A percentile compares a stretch with the other conserved stretches of the same genome.
Conservation (phyloP, 1,140 invertebrate genomes). For the Mamestra configurata region DNA sequence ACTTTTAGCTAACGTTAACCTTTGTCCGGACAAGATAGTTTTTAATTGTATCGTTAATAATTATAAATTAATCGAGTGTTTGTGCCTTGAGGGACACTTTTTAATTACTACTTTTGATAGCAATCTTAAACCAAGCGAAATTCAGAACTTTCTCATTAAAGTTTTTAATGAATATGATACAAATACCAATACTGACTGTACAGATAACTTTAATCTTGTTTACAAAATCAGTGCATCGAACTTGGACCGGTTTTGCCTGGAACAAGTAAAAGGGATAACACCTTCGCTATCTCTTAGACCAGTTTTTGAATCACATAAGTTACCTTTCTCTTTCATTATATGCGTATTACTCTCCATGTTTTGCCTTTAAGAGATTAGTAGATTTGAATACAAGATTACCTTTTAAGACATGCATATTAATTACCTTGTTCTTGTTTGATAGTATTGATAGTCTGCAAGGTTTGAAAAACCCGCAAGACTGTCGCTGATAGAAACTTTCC, state of each 20-base stretch:
- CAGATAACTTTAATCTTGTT: background rate
- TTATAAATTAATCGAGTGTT: background rate
- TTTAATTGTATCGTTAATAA: background rate
- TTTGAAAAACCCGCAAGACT: no score
- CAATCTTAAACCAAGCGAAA: background rate
- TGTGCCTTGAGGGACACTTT: background rate
- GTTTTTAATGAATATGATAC: background rate
- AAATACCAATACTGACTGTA: background rate
- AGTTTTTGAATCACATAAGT: conserved; percentile 26
- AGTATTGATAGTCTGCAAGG: no score
- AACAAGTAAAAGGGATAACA: conserved; percentile 42
- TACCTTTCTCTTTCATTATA: conserved; percentile 39
- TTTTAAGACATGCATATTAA: background rate
- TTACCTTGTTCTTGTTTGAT: background rate
- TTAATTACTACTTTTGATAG: background rate
- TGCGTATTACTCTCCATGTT: conserved; percentile 2
- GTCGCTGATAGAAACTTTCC: no score
- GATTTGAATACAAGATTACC: background rate
- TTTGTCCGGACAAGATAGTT: background rate
- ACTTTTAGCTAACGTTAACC: background rate
- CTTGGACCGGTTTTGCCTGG: background rate
- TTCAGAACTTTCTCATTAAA: background rate
- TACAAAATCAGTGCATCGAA: background rate
- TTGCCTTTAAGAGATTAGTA: conserved; percentile 19
- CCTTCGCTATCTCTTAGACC: conserved; percentile 40